Percentiles rank a stretch among this genome's conserved stretches.
phyloP scores from a whole-genome alignment of 2,113 vertebrate genomes.

The Solea senegalensis region DNA sequence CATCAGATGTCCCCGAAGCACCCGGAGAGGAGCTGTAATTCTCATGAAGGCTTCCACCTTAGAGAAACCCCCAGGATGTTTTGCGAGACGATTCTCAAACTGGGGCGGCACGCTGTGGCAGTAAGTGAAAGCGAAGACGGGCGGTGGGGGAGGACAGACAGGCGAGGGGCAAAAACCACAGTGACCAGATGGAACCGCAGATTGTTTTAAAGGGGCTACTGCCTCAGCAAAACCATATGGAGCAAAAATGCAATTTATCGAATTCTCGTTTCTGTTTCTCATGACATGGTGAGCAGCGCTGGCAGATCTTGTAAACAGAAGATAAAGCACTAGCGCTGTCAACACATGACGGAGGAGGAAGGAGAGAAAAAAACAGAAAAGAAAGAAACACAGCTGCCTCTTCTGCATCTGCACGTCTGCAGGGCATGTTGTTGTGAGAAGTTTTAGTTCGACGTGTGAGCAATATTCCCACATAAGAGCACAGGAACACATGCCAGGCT shows the following conservation, averaged over 20 bases:
- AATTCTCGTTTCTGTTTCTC: constrained; percentile 54
- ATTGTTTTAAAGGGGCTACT: constrained; percentile 68
- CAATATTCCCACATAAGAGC: constrained; percentile 48
- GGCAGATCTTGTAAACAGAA: constrained; percentile 39
- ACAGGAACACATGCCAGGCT: constrained; percentile 24
- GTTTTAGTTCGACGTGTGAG: constrained; percentile 54
- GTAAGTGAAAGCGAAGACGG: constrained; percentile 48
- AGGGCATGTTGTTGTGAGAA: constrained; percentile 28
- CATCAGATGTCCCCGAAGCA: constrained; percentile 34
- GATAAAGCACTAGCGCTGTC: constrained; percentile 26
- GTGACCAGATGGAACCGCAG: constrained; percentile 78
- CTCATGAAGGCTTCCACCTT: constrained; percentile 37
- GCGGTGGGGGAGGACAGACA: constrained; percentile 17
- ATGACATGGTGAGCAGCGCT: constrained; percentile 38
- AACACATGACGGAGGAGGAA: background rate
- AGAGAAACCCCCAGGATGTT: constrained; percentile 58
- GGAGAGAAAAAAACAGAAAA: background rate
- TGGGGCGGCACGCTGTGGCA: constrained; percentile 42
- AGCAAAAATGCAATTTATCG: constrained; percentile 58
- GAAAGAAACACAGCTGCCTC: background rate
- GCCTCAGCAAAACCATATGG: constrained; percentile 73
- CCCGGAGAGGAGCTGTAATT: constrained; percentile 27
- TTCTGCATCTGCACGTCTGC: constrained; percentile 19
- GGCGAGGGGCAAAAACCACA: constrained; percentile 59
- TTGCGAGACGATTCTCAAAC: constrained; percentile 38